These are phyloP conservation scores for Pseudobourletiella spinata DNA, from an alignment of 1,140 invertebrate species.

Conservation along the genomic window DNA sequence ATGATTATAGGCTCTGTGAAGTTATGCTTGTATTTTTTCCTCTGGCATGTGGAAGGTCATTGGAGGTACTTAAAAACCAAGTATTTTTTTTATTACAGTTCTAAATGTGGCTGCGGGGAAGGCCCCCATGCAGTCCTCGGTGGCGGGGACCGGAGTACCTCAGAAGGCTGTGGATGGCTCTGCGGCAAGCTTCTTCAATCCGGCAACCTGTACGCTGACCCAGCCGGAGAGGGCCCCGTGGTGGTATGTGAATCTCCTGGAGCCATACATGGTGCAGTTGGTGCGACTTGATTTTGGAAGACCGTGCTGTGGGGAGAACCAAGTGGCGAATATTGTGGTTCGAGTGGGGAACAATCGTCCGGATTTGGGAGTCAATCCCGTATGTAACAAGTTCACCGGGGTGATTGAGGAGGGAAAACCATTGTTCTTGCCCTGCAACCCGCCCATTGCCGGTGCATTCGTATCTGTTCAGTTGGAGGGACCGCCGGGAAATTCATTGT, in stretches of 20 bases:
- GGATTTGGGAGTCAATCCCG: constrained; percentile 81
- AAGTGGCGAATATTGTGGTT: constrained; percentile 77
- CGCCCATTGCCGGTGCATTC: constrained; percentile 89
- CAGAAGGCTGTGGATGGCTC: constrained; percentile 79
- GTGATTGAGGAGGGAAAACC: constrained; percentile 81
- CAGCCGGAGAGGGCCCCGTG: constrained; percentile 71
- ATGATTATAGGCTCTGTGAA: no score
- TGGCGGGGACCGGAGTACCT: constrained; percentile 70
- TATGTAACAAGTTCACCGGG: constrained; percentile 82
- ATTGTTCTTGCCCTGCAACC: constrained; percentile 83
- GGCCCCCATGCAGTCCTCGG: constrained; percentile 87
- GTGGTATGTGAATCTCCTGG: constrained; percentile 93
- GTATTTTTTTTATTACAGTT: constrained; percentile 50
- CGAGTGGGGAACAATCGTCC: constrained; percentile 90
- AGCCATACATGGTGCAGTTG: constrained; percentile 90
- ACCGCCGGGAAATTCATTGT: constrained; percentile 57
- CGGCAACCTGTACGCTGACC: constrained; percentile 78
- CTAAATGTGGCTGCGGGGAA: constrained; percentile 91
- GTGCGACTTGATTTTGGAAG: constrained; percentile 86
- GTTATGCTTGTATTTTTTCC: no score
- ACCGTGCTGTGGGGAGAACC: constrained; percentile 68
- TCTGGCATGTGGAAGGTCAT: no score
- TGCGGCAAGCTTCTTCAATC: constrained; percentile 67
- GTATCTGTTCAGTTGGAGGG: constrained; percentile 83
- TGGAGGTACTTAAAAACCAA: no score